These are phyloP conservation scores for Myotis myotis DNA, from an alignment of 2,797 vertebrate species.

Conservation along the genomic window DNA sequence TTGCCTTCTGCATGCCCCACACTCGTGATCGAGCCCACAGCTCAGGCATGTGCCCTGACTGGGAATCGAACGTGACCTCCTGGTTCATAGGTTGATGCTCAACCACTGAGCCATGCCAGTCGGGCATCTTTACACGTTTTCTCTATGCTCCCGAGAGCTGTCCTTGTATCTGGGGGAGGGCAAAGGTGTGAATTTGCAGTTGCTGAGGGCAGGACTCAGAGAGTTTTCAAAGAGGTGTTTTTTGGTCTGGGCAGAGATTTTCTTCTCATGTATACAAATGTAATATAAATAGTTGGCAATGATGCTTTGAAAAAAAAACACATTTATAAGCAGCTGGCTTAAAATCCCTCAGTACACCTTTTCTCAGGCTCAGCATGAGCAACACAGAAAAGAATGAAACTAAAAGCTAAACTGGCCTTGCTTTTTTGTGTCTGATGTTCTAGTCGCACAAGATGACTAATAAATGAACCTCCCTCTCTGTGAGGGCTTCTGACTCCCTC, in stretches of 20 bases:
- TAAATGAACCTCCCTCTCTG: not conserved
- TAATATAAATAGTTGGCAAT: constrained; percentile 49
- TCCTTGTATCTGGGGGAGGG: not conserved
- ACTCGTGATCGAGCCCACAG: no score
- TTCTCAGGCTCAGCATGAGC: constrained; percentile 40
- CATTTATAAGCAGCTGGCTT: constrained; percentile 44
- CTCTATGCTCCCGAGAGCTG: not conserved
- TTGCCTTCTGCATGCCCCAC: no score
- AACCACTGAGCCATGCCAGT: no score
- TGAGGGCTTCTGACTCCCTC: not conserved
- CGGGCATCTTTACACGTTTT: not conserved
- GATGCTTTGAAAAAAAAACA: constrained; percentile 35
- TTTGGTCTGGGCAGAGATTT: constrained; percentile 27
- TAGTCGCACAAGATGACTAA: not conserved
- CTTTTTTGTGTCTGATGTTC: not conserved
- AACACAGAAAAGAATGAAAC: constrained; percentile 15
- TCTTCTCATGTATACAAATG: constrained; percentile 55
- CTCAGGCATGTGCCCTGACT: no score
- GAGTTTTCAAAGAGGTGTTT: constrained; percentile 32
- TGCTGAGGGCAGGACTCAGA: constrained; percentile 21
- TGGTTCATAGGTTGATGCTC: no score
- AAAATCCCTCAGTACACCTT: constrained; percentile 45
- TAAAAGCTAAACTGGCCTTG: not conserved
- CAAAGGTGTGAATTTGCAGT: not conserved
- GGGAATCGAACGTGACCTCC: no score